Evolutionary conservation across 2,797 vertebrate species (phyloP).

Genomic region (Rhadinocentrus ornatus): DNA sequence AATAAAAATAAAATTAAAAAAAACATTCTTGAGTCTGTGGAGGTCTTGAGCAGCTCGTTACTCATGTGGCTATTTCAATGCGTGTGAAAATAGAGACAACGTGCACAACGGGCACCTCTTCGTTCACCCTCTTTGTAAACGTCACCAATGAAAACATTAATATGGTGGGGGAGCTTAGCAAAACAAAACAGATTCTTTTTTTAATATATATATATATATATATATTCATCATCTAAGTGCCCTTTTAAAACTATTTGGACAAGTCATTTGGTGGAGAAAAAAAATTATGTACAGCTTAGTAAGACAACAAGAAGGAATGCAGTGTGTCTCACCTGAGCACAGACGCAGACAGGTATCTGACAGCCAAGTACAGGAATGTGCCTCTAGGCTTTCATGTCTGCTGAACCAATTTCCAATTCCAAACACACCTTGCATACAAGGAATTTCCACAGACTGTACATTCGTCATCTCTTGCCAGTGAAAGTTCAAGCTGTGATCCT

Average conservation of each 20-base stretch:
- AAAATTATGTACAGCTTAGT: constrained; percentile 23
- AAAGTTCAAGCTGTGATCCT: constrained; percentile 52
- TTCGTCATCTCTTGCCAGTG: constrained; percentile 33
- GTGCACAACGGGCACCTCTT: constrained; percentile 25
- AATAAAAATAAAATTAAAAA: constrained; percentile 28
- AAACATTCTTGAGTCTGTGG: constrained; percentile 57
- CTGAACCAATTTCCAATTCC: constrained; percentile 25
- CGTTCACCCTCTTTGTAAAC: constrained; percentile 52
- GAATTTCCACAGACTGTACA: constrained; percentile 48
- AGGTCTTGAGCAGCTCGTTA: constrained; percentile 76
- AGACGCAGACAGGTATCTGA: constrained; percentile 43
- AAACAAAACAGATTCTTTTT: constrained; percentile 26
- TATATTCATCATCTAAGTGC: constrained; percentile 15
- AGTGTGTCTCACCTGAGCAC: constrained; percentile 41
- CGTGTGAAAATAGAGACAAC: constrained; percentile 42
- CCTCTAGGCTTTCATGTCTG: constrained; percentile 42
- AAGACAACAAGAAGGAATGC: constrained; percentile 34
- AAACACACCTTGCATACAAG: constrained; percentile 36
- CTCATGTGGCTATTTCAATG: constrained; percentile 66
- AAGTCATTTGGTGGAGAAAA: constrained; percentile 35
- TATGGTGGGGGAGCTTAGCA: constrained; percentile 28
- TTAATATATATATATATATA: background rate
- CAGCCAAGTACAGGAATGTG: constrained; percentile 36
- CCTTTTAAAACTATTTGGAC: constrained; percentile 40
- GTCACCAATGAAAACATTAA: constrained; percentile 49